A percentile compares a stretch with the other conserved stretches of the same genome.
Evolutionary conservation across 2,888 invertebrate species (phyloP).

Genomic region (Synergus itoensis): DNA sequence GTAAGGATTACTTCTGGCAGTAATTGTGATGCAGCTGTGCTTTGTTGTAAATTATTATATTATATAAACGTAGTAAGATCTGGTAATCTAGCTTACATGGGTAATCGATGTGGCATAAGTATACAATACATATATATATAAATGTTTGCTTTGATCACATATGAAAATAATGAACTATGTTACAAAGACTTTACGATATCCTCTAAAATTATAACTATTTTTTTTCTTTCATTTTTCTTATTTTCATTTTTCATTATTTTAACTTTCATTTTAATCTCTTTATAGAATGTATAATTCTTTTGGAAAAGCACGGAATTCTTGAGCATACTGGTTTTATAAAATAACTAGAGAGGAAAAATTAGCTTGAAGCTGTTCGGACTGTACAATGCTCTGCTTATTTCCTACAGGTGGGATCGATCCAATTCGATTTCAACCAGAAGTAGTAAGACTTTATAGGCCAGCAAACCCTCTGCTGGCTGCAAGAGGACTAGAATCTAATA

Average conservation of each 20-base stretch:
- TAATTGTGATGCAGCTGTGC: constrained; percentile 24
- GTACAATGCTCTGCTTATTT: constrained; percentile 39
- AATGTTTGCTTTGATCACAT: constrained; percentile 9
- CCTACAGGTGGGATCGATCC: constrained; percentile 36
- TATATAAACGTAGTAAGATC: constrained; percentile 50
- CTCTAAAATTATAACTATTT: neutral
- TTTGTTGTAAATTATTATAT: constrained; percentile 53
- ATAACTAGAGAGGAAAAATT: constrained; percentile 8
- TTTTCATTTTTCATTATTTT: too few species aligned
- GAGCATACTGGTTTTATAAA: constrained; percentile 12
- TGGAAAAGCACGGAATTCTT: neutral
- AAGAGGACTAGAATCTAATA: constrained; percentile 40
- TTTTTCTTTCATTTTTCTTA: too few species aligned
- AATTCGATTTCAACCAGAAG: constrained; percentile 42
- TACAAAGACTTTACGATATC: constrained; percentile 39
- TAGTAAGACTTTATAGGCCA: constrained; percentile 40
- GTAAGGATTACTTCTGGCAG: neutral
- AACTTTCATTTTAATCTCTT: too few species aligned
- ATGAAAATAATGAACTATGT: constrained; percentile 50
- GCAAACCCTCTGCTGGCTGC: constrained; percentile 39
- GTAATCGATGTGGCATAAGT: neutral
- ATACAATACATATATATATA: neutral
- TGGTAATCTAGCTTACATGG: constrained; percentile 22
- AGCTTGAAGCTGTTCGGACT: neutral
- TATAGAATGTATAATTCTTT: too few species aligned